Conservation (phyloP, 2,797 vertebrate species). For the Labeo calbasu region DNA sequence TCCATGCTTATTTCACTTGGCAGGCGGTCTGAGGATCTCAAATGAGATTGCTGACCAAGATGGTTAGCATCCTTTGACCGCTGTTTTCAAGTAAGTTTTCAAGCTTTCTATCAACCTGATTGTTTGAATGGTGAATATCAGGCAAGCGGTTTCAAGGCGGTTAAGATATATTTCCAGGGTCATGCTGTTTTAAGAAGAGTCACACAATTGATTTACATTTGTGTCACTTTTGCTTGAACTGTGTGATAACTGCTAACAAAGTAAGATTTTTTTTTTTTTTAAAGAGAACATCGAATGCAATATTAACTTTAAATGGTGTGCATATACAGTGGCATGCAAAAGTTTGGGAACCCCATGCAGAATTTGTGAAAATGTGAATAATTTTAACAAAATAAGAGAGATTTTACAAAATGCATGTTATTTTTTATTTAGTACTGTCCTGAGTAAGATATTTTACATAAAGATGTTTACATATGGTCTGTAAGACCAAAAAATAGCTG, state of each 20-base stretch:
- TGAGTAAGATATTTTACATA: too few relatives aligned
- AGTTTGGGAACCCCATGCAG: too few relatives aligned
- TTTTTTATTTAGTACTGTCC: too few relatives aligned
- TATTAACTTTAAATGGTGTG: too few relatives aligned
- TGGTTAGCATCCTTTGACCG: slow-evolving; percentile 63
- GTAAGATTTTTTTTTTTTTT: too few relatives aligned
- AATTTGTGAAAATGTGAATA: too few relatives aligned
- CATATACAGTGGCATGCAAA: too few relatives aligned
- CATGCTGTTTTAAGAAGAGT: slow-evolving; percentile 27
- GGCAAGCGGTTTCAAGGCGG: slow-evolving; percentile 36
- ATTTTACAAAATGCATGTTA: too few relatives aligned
- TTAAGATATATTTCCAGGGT: slow-evolving; percentile 14
- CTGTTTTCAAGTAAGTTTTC: slow-evolving; percentile 50
- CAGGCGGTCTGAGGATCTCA: slow-evolving; percentile 78
- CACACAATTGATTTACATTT: slow-evolving; percentile 9
- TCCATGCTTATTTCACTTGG: slow-evolving; percentile 83
- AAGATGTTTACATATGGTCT: too few relatives aligned
- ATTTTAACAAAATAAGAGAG: too few relatives aligned
- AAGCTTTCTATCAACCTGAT: slow-evolving; percentile 51
- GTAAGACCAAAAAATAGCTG: too few relatives aligned
- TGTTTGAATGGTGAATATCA: slow-evolving; percentile 23
- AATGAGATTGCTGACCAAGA: slow-evolving; percentile 79
- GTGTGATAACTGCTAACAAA: not conserved
- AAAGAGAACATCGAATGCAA: too few relatives aligned
- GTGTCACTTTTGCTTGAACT: slow-evolving; percentile 19